Base-by-base conservation (phyloP, 2,888 invertebrate species). In the Teleiodes luculella region DNA sequence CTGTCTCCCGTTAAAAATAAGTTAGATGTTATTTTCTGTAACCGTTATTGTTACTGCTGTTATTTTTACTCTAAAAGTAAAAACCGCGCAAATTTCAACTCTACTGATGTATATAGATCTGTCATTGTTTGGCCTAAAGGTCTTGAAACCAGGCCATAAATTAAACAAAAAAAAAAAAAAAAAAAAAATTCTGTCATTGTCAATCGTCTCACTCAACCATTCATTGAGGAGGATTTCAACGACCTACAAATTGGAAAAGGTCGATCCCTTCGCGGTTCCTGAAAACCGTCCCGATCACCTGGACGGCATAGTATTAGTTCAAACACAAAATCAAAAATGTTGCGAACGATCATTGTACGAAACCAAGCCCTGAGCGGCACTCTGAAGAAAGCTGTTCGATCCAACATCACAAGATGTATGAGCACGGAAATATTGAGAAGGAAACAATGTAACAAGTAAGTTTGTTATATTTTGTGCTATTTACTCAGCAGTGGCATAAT, bases 271-370 rank as follows among this genome's bases (percentile, higher is more conserved):
- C 66, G 68, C 45, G 71, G 67, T 70, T 64, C 61, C 58, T 62
- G 57, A 73, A 78, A 76, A 76, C 83, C 83, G 84, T 86, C 83
- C 84, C 69, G 66, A 74, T 74, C 74, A 80, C 62, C 80, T 80
- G 85, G 85, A 78, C 82, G 82, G 82, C 64, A 59, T 76, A 78
- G 74, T 68, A 74, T 68, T 75, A 78, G 74, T 57, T 62, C 61
- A 67, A 63, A 67, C 66, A 59, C 53, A 54, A 56, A 72, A 65
- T 65, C 66, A 70, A 89, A 89, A 81, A 95, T 95, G 95, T 91
- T 95, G 85, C 93, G 95, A 90, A 93, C 94, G 82, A 92, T 94
- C 72, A 85, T 92, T 74, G 84, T 92, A 81, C 93, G 94, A 89
- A 93, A 92, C 80, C 92, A 93, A 79, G 81, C 93, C 68, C 78